Percentiles rank a stretch among this genome's conserved stretches.
Evolutionary conservation across 2,113 vertebrate genomes (phyloP).

Genomic region (Rynchops niger): DNA sequence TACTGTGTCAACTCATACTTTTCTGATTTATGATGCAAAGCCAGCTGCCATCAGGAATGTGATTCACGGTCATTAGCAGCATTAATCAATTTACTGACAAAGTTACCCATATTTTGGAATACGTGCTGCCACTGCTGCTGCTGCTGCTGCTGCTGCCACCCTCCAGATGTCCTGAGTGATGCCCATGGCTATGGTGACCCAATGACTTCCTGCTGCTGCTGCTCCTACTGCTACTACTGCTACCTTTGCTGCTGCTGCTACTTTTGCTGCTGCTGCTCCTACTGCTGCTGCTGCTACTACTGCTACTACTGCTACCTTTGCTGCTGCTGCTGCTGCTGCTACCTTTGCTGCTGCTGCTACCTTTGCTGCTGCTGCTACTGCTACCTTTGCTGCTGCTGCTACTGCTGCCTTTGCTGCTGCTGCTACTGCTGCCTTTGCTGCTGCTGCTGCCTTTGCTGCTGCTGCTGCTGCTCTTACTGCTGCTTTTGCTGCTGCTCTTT

Average conservation of each 20-base stretch:
- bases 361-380: accelerated
- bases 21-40: background rate
- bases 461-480: accelerated
- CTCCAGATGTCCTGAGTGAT: background rate
- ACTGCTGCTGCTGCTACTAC: accelerated
- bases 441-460: accelerated
- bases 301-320: accelerated
- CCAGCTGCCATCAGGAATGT: background rate
- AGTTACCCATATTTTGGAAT: slow-evolving; percentile 46
- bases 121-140: background rate
- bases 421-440: accelerated
- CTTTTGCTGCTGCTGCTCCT: accelerated
- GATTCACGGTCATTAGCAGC: background rate
- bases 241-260: accelerated
- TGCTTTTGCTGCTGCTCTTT: accelerated
- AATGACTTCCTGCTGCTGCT: background rate
- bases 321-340: accelerated
- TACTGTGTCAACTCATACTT: background rate
- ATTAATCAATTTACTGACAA: background rate
- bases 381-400: accelerated
- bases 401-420: accelerated
- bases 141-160: background rate
- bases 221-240: accelerated
- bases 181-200: background rate
- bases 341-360: accelerated